Percentiles rank a stretch among this genome's conserved stretches.
phyloP scores from a whole-genome alignment of 2,797 vertebrate genomes.

The Dicrostonyx torquatus region DNA sequence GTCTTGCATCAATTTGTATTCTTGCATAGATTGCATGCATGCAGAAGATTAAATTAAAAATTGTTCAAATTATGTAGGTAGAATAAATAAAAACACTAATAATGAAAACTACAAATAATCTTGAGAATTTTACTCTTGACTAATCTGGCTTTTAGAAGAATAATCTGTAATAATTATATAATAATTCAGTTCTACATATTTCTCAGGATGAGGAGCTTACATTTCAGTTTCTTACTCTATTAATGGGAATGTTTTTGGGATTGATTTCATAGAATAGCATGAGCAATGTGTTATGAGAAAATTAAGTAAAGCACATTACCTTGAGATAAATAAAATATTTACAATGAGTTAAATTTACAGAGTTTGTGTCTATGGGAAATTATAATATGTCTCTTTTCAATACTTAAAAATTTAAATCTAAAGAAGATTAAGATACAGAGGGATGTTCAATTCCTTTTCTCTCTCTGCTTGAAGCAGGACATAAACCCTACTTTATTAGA shows the following conservation, averaged over 20 bases:
- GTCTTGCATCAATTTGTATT: not conserved
- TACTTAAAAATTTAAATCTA: not conserved
- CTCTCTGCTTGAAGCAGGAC: not conserved
- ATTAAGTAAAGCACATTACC: not conserved
- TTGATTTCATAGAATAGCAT: not conserved
- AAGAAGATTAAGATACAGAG: not conserved
- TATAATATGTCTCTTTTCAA: not conserved
- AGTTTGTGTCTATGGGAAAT: not conserved
- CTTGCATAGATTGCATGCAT: not conserved
- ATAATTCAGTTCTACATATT: not conserved
- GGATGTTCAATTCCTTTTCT: not conserved
- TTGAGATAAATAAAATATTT: not conserved
- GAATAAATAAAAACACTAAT: not conserved
- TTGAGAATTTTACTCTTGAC: not conserved
- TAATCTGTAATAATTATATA: not conserved
- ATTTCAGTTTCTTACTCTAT: not conserved
- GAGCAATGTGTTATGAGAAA: not conserved
- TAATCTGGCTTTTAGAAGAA: not conserved
- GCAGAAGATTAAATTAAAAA: conserved; percentile 9
- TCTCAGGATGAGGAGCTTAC: not conserved
- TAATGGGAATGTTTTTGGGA: not conserved
- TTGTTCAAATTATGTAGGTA: conserved; percentile 41
- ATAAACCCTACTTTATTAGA: not conserved
- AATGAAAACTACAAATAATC: not conserved
- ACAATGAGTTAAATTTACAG: not conserved